Evolutionary conservation across 2,797 vertebrate species (phyloP), one percentile per base, ranked within the genome.

Genomic region (Macroramphosus scolopax): DNA sequence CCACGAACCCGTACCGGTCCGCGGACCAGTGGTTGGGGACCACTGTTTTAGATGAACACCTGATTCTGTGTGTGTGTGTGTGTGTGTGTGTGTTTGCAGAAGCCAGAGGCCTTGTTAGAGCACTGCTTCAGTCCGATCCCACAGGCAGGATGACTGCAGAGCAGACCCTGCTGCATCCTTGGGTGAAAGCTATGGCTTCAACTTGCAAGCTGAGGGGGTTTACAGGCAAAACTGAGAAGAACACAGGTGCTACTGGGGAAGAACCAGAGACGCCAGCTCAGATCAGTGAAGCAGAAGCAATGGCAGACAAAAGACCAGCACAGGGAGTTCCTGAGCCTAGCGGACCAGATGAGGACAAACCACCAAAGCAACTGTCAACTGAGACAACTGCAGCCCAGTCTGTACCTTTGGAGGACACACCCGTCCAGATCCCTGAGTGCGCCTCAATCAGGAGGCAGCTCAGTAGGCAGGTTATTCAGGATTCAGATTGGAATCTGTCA

Each of bases 21-120:
- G n/a, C n/a, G n/a, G n/a, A n/a, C n/a, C n/a, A n/a, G n/a, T n/a
- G n/a, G n/a, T n/a, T n/a, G n/a, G n/a, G n/a, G n/a, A n/a, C n/a
- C n/a, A n/a, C n/a, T n/a, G n/a, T n/a, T n/a, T n/a, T n/a, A n/a
- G n/a, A n/a, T n/a, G n/a, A n/a, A n/a, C n/a, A n/a, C n/a, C n/a
- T n/a, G n/a, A n/a, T n/a, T n/a, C n/a, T 25, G 17, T 22, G 2
- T 38, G 3, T 40, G 41, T 32, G 22, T 64, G 18, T 78, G 11
- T 67, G 25, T 22, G 20, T 68, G 58, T 73, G 26, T 63, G 44
- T 61, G 29, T 48, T 25, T 44, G 67, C n/a, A 98, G 97, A 91
- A 74, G 95, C 92, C 68, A 96, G 90, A 91, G 87, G 86, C 63
- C 87, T 99, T 29, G 91, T 98, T 61, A 89, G 77, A 68, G 90